These are phyloP conservation scores for Borostomias antarcticus DNA, from an alignment of 2,797 vertebrate species.

Conservation along the genomic window DNA sequence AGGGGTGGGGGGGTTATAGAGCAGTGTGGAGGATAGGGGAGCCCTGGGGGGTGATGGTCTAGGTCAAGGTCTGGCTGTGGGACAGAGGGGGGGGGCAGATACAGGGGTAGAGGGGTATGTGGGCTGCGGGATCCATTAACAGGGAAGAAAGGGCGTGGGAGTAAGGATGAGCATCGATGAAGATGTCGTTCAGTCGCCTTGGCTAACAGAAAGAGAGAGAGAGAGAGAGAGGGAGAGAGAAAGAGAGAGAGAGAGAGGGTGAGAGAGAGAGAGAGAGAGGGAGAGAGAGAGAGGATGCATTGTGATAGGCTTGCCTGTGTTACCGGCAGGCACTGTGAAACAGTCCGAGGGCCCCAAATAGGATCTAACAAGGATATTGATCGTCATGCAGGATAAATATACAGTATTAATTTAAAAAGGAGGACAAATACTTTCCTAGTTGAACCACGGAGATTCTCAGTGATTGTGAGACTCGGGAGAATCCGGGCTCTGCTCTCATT, in stretches of 20 bases:
- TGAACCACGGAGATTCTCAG: neutral
- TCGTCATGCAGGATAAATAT: constrained; percentile 19
- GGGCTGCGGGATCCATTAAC: too few relatives aligned
- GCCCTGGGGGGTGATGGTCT: neutral
- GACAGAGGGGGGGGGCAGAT: constrained; percentile 1
- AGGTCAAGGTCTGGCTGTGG: neutral
- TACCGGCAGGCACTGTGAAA: constrained; percentile 10
- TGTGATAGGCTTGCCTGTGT: neutral
- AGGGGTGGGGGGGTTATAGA: constrained; percentile 15
- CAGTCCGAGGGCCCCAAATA: neutral
- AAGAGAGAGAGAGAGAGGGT: neutral
- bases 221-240: neutral
- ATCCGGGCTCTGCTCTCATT: neutral
- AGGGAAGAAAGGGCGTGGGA: neutral
- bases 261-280: neutral
- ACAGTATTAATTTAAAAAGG: constrained; percentile 2
- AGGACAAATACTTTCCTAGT: constrained; percentile 4
- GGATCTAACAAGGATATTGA: constrained; percentile 17
- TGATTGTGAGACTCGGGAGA: constrained; percentile 19
- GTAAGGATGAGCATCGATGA: constrained; percentile 24
- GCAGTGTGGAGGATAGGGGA: neutral
- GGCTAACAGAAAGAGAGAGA: neutral
- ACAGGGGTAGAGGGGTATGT: neutral
- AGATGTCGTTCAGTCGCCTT: too few relatives aligned
- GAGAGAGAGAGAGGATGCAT: neutral